Evolutionary conservation across 2,888 invertebrate species (phyloP), one percentile per base, ranked within the genome.

Genomic region (Phyto melanocephala): DNA sequence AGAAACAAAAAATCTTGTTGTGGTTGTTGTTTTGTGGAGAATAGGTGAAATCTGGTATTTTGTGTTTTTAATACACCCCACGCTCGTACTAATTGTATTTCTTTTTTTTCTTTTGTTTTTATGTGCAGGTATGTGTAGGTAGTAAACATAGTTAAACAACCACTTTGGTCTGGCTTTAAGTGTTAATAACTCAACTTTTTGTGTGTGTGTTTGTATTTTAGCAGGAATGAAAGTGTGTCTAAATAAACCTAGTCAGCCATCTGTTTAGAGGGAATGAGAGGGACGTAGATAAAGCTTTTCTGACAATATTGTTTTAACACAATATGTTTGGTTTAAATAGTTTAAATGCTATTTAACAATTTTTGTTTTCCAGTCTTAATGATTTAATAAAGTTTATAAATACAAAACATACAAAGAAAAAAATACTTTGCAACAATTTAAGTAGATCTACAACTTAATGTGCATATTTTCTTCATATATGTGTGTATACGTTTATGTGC

Each of bases 111-210:
- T 24, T 33, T 33, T 47, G 33, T 77, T 58, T 22, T 15, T 52
- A 5, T 24, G 20, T 35, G 33, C 2, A 11, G 15, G 56, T 37
- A 33, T 13, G 45, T 70, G 50, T 52, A n/a, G 17, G 33, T 22
- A 33, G 7, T 47, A 50, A 15, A 37, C 50, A 56, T 11, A 58
- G 13, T 40, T 58, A 52, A 63, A 63, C 47, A 80, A 76, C 76
- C 81, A 72, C 58, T 62, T 24, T 17, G 74, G 56, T 54, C 68
- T 81, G 81, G 77, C 72, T 81, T 77, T 60, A 82, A 82, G 79
- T 82, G 75, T 82, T 79, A 79, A 82, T 82, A 82, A 82, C 75
- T 79, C 65, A 79, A 79, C 65, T 75, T 79, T 67, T 79, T 70
- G 68, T 74, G n/a, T n/a, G n/a, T 68, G 67, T 28, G 24, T 58